Evolutionary conservation across 2,113 vertebrate species (phyloP).

Genomic region (Thamnaconus septentrionalis): DNA sequence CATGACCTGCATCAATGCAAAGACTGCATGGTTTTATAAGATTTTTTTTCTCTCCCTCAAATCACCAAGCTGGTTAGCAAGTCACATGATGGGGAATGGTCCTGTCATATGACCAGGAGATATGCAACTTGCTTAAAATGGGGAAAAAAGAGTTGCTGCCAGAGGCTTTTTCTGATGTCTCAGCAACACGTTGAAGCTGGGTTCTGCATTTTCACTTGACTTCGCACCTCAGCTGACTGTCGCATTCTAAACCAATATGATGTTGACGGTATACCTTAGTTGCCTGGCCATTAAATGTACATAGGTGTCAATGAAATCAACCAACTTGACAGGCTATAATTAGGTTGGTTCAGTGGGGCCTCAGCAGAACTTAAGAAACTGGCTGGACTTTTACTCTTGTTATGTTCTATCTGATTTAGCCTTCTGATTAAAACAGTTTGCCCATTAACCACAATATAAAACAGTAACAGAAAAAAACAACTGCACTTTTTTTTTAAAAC

Average conservation of each 20-base stretch:
- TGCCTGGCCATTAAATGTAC: neutral
- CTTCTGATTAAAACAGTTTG: no score
- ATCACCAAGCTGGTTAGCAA: slow-evolving; percentile 34
- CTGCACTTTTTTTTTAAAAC: no score
- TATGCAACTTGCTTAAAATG: neutral
- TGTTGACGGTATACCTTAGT: no score
- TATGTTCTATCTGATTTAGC: no score
- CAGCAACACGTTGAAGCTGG: slow-evolving; percentile 27
- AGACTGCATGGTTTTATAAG: neutral
- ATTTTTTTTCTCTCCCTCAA: neutral
- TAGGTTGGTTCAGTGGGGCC: no score
- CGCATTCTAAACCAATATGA: no score
- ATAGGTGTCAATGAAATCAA: neutral
- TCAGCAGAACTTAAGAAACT: no score
- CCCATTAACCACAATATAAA: no score
- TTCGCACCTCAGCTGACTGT: no score
- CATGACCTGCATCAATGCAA: neutral
- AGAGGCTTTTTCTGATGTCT: slow-evolving; percentile 29
- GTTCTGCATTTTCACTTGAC: slow-evolving; percentile 47
- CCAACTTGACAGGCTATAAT: no score
- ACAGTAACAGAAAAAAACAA: no score
- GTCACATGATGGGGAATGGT: slow-evolving; percentile 45
- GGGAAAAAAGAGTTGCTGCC: slow-evolving; percentile 10
- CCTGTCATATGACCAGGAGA: slow-evolving; percentile 44
- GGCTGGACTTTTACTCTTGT: no score